Evolutionary conservation across 2,113 vertebrate species (phyloP).

Genomic region (Daboia siamensis): DNA sequence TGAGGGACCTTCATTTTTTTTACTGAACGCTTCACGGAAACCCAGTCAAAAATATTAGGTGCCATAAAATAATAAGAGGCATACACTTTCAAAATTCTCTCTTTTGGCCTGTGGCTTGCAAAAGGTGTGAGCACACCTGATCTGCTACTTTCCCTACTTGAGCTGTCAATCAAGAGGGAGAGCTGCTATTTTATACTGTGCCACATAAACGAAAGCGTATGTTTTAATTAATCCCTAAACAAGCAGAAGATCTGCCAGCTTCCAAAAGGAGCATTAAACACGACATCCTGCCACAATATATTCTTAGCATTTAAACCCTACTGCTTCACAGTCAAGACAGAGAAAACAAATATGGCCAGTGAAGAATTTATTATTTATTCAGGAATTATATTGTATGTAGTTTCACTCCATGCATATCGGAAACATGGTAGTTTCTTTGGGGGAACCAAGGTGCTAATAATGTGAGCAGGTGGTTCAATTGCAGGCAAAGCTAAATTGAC

Average conservation of each 20-base stretch:
- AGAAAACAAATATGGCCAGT: not conserved
- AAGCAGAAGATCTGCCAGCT: not conserved
- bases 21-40: not conserved
- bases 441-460: not conserved
- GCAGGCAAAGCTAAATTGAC: not conserved
- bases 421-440: slow-evolving; percentile 19
- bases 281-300: not conserved
- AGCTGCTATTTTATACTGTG: not conserved
- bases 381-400: not conserved
- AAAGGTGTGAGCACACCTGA: not conserved
- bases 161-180: not conserved
- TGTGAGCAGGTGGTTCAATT: not conserved
- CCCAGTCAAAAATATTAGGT: not conserved
- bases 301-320: no score
- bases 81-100: not conserved
- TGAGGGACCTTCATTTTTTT: not conserved
- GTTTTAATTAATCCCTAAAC: not conserved
- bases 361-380: not conserved
- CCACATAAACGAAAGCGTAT: not conserved
- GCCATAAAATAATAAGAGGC: not conserved
- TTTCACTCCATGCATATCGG: not conserved
- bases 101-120: not conserved
- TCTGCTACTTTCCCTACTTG: not conserved
- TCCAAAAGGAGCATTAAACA: not conserved
- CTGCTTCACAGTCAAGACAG: not conserved